Conservation (phyloP, 2,797 vertebrate species). For the Limnodromus scolopaceus region DNA sequence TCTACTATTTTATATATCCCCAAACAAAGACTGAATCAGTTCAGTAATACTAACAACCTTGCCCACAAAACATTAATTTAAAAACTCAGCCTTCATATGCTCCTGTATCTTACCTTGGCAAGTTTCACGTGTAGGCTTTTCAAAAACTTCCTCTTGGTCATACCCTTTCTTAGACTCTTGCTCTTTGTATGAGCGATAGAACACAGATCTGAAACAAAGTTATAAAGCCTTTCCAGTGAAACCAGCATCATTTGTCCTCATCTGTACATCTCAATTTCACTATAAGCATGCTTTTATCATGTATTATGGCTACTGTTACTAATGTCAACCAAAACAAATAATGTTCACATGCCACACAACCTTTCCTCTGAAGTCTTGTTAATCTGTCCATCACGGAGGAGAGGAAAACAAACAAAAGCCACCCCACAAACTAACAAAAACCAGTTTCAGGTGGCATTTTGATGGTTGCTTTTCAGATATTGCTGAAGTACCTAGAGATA, state of each 20-base stretch:
- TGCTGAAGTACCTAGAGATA: background rate
- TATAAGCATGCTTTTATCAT: background rate
- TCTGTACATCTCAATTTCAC: background rate
- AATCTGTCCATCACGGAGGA: background rate
- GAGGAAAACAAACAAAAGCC: background rate
- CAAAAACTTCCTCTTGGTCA: slow-evolving; percentile 98
- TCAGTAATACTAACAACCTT: background rate
- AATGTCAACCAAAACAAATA: background rate
- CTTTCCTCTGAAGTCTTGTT: background rate
- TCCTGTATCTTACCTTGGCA: slow-evolving; percentile 87
- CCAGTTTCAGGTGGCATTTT: background rate
- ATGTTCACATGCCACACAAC: background rate
- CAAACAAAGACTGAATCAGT: background rate
- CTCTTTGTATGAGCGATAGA: slow-evolving; percentile 98
- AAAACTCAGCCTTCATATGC: background rate
- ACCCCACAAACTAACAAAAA: background rate
- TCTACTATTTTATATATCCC: background rate
- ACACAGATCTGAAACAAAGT: slow-evolving; percentile 88
- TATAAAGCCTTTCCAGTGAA: background rate
- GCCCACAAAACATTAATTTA: background rate
- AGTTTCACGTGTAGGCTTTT: slow-evolving; percentile 94
- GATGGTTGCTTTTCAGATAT: background rate
- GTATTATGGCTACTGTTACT: background rate
- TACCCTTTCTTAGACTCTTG: slow-evolving; percentile 98
- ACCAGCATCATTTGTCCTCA: background rate